Evolutionary conservation across 1,140 invertebrate genomes (phyloP).

Genomic region (Drosophila trapezifrons): DNA sequence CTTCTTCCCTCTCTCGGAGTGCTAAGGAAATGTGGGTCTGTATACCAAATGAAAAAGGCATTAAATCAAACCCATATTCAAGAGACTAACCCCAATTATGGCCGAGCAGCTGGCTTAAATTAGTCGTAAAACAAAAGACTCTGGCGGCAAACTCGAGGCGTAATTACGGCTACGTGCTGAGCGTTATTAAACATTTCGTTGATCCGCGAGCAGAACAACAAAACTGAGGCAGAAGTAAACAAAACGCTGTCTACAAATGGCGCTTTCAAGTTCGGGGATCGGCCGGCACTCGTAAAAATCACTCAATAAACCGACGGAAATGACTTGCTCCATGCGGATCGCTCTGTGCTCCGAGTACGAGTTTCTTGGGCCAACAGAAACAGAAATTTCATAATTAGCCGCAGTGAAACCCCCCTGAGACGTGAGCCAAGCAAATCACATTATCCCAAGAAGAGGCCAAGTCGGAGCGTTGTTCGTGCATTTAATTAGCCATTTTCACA

Average conservation of each 20-base stretch:
- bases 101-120: slow-evolving; percentile 46
- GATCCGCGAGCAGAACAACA: slow-evolving; percentile 34
- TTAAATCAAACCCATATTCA: slow-evolving; percentile 37
- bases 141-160: slow-evolving; percentile 62
- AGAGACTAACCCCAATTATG: slow-evolving; percentile 51
- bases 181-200: slow-evolving; percentile 47
- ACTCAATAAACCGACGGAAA: slow-evolving; percentile 69
- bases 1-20: not conserved
- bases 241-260: slow-evolving; percentile 28
- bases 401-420: slow-evolving; percentile 44
- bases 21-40: slow-evolving; percentile 26
- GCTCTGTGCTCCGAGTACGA: slow-evolving; percentile 20
- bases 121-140: slow-evolving; percentile 74
- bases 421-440: slow-evolving; percentile 49
- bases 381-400: slow-evolving; percentile 64
- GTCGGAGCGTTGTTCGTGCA: slow-evolving; percentile 51
- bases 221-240: slow-evolving; percentile 39
- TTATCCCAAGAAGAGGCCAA: slow-evolving; percentile 34
- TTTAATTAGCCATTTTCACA: slow-evolving; percentile 82
- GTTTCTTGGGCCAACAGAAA: slow-evolving; percentile 7
- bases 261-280: slow-evolving; percentile 29
- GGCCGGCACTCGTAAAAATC: slow-evolving; percentile 49
- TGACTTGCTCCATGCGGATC: slow-evolving; percentile 37
- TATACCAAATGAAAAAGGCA: slow-evolving; percentile 28
- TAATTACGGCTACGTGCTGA: slow-evolving; percentile 71